These are phyloP conservation scores for Meriones psammophilus DNA, from an alignment of 2,797 vertebrate genomes.

Conservation along the genomic window DNA sequence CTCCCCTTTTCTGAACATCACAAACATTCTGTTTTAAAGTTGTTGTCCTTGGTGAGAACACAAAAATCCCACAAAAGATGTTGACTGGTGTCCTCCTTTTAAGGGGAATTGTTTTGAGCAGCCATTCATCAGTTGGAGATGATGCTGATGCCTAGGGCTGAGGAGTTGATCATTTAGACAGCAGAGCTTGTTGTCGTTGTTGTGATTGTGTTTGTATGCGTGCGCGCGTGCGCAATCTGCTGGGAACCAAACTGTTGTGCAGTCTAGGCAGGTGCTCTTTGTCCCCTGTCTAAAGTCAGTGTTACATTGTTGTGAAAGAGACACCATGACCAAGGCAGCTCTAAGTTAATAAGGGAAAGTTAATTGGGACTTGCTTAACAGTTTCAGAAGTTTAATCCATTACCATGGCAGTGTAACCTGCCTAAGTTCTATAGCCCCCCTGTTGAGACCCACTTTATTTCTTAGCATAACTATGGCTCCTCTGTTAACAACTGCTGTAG, in stretches of 20 bases:
- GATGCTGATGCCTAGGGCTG: not conserved
- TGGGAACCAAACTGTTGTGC: not conserved
- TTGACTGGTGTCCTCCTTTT: not conserved
- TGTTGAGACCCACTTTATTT: too few relatives aligned
- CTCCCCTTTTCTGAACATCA: slow-evolving; percentile 6
- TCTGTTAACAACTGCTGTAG: too few relatives aligned
- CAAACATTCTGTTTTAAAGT: slow-evolving; percentile 24
- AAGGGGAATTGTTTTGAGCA: not conserved
- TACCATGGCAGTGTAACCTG: not conserved
- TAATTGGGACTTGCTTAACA: not conserved
- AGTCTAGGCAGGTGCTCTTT: not conserved
- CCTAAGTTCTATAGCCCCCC: too few relatives aligned
- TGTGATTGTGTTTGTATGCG: not conserved
- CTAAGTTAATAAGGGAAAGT: not conserved
- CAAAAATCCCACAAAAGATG: not conserved
- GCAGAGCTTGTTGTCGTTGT: not conserved
- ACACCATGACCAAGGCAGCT: not conserved
- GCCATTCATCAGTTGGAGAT: not conserved
- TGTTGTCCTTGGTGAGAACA: not conserved
- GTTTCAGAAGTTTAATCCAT: not conserved
- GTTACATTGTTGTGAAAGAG: not conserved
- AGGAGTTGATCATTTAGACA: not conserved
- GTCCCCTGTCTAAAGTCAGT: not conserved
- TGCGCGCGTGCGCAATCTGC: not conserved
- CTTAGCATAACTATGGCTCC: too few relatives aligned